Conservation (phyloP, 2,113 vertebrate species). For the Odocoileus virginianus region DNA sequence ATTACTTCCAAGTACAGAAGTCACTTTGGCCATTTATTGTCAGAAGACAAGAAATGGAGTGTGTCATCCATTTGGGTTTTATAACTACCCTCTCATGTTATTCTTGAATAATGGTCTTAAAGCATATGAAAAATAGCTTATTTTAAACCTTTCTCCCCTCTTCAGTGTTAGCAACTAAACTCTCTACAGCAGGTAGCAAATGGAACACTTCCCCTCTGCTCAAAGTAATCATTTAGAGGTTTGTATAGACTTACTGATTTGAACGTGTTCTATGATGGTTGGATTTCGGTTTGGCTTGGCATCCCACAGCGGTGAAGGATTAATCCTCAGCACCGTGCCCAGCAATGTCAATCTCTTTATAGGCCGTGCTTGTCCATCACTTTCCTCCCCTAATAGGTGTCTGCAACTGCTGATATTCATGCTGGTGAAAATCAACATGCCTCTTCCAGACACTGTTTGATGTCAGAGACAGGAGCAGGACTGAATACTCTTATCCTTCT, state of each 20-base stretch:
- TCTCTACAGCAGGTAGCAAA: conserved; percentile 39
- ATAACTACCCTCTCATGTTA: not conserved
- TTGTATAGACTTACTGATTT: conserved; percentile 20
- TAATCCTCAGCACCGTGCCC: not conserved
- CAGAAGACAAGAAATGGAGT: not conserved
- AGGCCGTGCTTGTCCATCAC: not conserved
- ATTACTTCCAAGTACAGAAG: not conserved
- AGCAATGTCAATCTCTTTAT: not conserved
- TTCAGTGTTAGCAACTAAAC: not conserved
- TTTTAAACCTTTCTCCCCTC: conserved; percentile 17
- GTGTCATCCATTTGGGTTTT: not conserved
- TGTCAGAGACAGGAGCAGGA: not conserved
- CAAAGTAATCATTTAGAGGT: conserved; percentile 4
- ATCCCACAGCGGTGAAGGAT: conserved; percentile 30
- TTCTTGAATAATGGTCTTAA: not conserved
- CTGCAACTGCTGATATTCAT: not conserved
- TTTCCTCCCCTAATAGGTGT: conserved; percentile 10
- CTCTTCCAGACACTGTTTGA: not conserved
- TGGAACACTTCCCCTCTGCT: not conserved
- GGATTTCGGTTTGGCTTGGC: conserved; percentile 29
- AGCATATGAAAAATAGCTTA: not conserved
- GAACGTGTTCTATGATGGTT: not conserved
- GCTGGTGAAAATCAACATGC: not conserved
- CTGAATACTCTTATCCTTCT: not conserved
- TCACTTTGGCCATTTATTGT: not conserved